These are phyloP conservation scores for Thalassophryne amazonica DNA, from an alignment of 2,797 vertebrate species.

Conservation along the genomic window DNA sequence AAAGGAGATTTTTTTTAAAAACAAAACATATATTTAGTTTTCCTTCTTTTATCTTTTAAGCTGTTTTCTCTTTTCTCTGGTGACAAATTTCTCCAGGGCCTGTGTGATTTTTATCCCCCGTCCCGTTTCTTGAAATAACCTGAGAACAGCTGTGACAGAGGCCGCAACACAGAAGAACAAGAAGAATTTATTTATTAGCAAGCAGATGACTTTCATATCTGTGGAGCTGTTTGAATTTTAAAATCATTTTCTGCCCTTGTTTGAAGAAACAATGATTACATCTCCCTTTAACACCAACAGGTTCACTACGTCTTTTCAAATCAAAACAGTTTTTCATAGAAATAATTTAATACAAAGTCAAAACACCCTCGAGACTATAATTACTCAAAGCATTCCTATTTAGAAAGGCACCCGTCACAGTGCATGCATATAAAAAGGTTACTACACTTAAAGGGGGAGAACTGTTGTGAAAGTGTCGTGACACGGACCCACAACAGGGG, in stretches of 20 bases:
- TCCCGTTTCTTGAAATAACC: slow-evolving; percentile 20
- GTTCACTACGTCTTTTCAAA: neutral
- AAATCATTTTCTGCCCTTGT: neutral
- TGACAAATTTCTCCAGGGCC: slow-evolving; percentile 44
- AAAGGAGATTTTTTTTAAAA: slow-evolving; percentile 41
- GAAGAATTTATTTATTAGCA: slow-evolving; percentile 13
- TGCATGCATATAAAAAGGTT: too few relatives aligned
- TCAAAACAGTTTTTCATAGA: neutral
- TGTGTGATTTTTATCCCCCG: slow-evolving; percentile 26
- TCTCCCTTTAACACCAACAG: neutral
- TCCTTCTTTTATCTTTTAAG: slow-evolving; percentile 33
- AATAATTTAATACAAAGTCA: neutral
- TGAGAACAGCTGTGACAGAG: slow-evolving; percentile 13
- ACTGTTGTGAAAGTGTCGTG: too few relatives aligned
- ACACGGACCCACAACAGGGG: too few relatives aligned
- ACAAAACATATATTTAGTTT: too few relatives aligned
- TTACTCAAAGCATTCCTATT: too few relatives aligned
- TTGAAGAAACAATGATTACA: slow-evolving; percentile 1
- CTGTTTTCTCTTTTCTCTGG: slow-evolving; percentile 17
- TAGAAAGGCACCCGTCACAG: too few relatives aligned
- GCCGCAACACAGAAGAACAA: neutral
- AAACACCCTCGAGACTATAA: neutral
- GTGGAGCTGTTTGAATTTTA: neutral
- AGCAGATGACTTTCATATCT: slow-evolving; percentile 7
- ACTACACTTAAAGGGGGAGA: too few relatives aligned